Conservation (phyloP, 2,888 invertebrate species). For the Physocephala rufipes region DNA sequence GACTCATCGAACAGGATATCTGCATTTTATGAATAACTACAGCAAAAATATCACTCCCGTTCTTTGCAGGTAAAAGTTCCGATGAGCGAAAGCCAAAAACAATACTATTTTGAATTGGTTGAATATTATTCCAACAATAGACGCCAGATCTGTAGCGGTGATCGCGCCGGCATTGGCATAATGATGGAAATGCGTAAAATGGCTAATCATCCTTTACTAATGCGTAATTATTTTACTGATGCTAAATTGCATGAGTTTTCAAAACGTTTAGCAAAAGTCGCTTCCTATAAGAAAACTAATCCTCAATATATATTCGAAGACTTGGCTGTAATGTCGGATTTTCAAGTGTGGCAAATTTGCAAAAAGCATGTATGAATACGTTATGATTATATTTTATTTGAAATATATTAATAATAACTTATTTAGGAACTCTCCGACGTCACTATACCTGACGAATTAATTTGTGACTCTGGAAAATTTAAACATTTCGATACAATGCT, state of each 20-base stretch:
- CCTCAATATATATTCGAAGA: conserved; percentile 86
- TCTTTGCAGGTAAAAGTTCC: conserved; percentile 67
- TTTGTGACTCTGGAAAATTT: conserved; percentile 90
- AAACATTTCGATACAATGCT: conserved; percentile 79
- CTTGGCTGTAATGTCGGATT: conserved; percentile 87
- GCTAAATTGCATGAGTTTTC: conserved; percentile 75
- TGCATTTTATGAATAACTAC: background rate
- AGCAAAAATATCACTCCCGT: background rate
- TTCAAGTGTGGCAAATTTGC: conserved; percentile 85
- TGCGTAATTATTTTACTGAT: conserved; percentile 78
- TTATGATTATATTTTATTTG: background rate
- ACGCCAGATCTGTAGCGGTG: conserved; percentile 70
- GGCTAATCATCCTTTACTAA: conserved; percentile 91
- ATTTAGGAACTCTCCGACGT: conserved; percentile 72
- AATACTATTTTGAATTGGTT: conserved; percentile 79
- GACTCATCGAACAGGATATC: background rate
- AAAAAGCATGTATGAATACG: conserved; percentile 67
- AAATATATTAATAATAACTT: background rate
- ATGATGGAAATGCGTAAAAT: conserved; percentile 94
- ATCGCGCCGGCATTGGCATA: conserved; percentile 77
- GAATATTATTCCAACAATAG: conserved; percentile 73
- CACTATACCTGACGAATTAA: conserved; percentile 74
- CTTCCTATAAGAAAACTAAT: conserved; percentile 79
- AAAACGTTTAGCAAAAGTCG: conserved; percentile 72
- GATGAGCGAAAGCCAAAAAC: conserved; percentile 78